Evolutionary conservation across 2,888 invertebrate genomes (phyloP).

Genomic region (Scaptomyza cyrtandrae): DNA sequence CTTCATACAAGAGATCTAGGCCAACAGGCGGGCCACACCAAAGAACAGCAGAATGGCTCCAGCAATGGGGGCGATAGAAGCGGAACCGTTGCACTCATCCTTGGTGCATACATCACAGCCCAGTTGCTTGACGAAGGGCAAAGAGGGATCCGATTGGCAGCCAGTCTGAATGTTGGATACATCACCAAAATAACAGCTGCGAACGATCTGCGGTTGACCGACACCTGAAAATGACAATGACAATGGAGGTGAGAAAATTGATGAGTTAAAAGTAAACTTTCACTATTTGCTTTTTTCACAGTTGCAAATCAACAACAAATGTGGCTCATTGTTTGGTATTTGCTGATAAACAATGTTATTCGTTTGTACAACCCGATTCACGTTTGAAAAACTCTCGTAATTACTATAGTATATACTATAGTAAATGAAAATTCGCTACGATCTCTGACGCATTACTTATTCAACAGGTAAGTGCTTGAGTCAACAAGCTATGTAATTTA

Average conservation of each 20-base stretch:
- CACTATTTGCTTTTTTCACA: slow-evolving; percentile 24
- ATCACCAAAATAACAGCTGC: slow-evolving; percentile 82
- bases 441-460: slow-evolving; percentile 36
- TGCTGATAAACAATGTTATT: slow-evolving; percentile 33
- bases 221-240: slow-evolving; percentile 53
- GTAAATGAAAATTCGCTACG: slow-evolving; percentile 16
- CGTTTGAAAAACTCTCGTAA: slow-evolving; percentile 1
- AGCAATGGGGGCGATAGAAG: slow-evolving; percentile 71
- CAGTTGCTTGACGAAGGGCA: slow-evolving; percentile 79
- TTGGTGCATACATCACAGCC: slow-evolving; percentile 81
- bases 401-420: not conserved
- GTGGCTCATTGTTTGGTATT: slow-evolving; percentile 30
- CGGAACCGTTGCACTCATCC: slow-evolving; percentile 81
- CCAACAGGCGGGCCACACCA: slow-evolving; percentile 77
- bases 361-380: slow-evolving; percentile 17
- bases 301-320: slow-evolving; percentile 26
- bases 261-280: slow-evolving; percentile 34
- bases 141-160: slow-evolving; percentile 79
- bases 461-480: slow-evolving; percentile 15
- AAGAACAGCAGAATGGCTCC: slow-evolving; percentile 75
- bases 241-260: slow-evolving; percentile 19
- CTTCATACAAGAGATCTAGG: slow-evolving; percentile 69
- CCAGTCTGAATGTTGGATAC: slow-evolving; percentile 73
- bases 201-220: slow-evolving; percentile 70
- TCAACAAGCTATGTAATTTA: slow-evolving; percentile 38